Percentiles rank a stretch among this genome's conserved stretches.
These are phyloP conservation scores for Clunio marinus DNA, from an alignment of 2,888 invertebrate genomes.

Conservation along the genomic window DNA sequence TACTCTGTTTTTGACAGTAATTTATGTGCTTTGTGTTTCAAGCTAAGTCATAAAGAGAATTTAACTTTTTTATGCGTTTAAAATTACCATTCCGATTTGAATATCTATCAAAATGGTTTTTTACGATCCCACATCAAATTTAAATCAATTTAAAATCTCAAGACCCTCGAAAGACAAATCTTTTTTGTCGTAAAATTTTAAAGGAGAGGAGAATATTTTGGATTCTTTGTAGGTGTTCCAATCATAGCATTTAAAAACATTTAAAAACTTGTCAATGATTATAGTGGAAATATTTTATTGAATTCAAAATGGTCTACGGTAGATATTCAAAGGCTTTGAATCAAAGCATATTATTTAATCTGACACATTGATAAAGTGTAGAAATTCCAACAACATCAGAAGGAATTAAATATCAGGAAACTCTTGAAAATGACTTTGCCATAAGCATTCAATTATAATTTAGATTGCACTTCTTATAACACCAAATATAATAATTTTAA, in stretches of 20 bases:
- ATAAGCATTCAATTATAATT: too few relatives aligned
- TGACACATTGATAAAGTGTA: too few relatives aligned
- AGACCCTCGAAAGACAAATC: not conserved
- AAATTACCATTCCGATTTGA: slow-evolving; percentile 18
- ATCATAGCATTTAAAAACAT: not conserved
- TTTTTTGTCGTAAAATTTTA: not conserved
- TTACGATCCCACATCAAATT: not conserved
- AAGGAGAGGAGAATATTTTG: not conserved
- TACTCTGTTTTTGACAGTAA: slow-evolving; percentile 12
- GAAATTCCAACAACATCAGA: too few relatives aligned
- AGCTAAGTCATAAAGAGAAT: not conserved
- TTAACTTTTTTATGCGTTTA: slow-evolving; percentile 6
- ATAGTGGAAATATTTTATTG: too few relatives aligned
- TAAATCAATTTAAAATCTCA: not conserved
- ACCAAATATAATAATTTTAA: too few relatives aligned
- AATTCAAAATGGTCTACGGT: too few relatives aligned
- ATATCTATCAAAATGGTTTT: not conserved
- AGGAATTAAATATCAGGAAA: too few relatives aligned
- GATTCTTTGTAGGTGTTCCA: not conserved
- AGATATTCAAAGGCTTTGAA: too few relatives aligned
- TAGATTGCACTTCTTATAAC: too few relatives aligned
- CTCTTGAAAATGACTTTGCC: too few relatives aligned
- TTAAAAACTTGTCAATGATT: too few relatives aligned
- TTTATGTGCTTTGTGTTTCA: slow-evolving; percentile 10
- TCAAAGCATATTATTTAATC: too few relatives aligned